Percentiles rank a stretch among this genome's conserved stretches.
phyloP scores from a whole-genome alignment of 2,797 vertebrate genomes.

The Graptemys geographica region DNA sequence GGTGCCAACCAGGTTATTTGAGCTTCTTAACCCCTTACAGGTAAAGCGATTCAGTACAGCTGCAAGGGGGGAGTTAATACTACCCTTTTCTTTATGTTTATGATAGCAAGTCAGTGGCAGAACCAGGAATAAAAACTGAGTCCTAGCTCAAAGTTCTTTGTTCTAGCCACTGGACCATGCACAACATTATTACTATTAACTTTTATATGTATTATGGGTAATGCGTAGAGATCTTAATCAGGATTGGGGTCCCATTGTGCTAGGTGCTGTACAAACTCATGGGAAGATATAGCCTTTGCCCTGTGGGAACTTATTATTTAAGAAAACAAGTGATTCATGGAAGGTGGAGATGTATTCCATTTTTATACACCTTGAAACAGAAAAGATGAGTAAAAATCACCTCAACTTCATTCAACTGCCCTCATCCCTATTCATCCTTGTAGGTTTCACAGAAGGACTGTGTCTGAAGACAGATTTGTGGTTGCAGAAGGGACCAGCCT shows the following conservation, averaged over 20 bases:
- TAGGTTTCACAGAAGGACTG: background rate
- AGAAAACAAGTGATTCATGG: background rate
- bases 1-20: too few species aligned
- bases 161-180: background rate
- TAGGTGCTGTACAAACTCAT: background rate
- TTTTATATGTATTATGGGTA: background rate
- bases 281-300: conserved; percentile 7
- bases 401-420: conserved; percentile 48
- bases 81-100: too few species aligned
- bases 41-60: too few species aligned
- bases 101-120: background rate
- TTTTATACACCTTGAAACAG: conserved; percentile 3
- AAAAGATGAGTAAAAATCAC: background rate
- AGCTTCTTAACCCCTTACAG: too few species aligned
- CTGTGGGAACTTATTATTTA: background rate
- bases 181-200: background rate
- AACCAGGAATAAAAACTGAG: background rate
- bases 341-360: conserved; percentile 8
- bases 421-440: background rate
- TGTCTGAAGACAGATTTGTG: too few species aligned
- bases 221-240: background rate
- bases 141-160: background rate
- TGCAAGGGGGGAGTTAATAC: too few species aligned
- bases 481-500: too few species aligned
- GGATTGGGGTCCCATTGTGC: accelerated